Percentiles rank a stretch among this genome's conserved stretches.
These are phyloP conservation scores for Molorchus minor DNA, from an alignment of 2,888 invertebrate species.

Conservation along the genomic window DNA sequence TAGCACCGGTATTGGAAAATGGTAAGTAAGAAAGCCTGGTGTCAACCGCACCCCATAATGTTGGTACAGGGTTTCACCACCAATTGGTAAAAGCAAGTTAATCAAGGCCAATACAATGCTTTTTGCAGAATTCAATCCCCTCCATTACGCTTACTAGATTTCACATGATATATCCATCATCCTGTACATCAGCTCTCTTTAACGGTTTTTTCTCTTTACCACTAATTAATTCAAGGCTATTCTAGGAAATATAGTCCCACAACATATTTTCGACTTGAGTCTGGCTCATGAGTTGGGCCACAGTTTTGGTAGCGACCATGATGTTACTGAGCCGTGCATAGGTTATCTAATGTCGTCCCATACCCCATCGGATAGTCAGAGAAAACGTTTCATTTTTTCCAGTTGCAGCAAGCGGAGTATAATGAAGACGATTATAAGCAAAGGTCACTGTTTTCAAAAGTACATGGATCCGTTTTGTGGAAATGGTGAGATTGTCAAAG, in stretches of 20 bases:
- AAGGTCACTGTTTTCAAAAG: constrained; percentile 64
- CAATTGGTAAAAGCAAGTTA: too few species aligned
- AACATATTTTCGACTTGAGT: constrained; percentile 60
- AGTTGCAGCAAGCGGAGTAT: constrained; percentile 65
- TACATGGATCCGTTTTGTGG: constrained; percentile 65
- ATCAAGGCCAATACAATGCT: too few species aligned
- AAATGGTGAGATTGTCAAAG: constrained; percentile 60
- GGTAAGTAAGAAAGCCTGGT: too few species aligned
- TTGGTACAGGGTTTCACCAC: too few species aligned
- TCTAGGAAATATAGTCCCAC: constrained; percentile 55
- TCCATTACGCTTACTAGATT: too few species aligned
- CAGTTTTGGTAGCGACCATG: constrained; percentile 68
- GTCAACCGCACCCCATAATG: too few species aligned
- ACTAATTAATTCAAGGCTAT: not conserved
- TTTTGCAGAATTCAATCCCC: too few species aligned
- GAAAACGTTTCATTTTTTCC: constrained; percentile 63
- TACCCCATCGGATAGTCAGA: constrained; percentile 57
- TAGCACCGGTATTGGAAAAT: constrained; percentile 19
- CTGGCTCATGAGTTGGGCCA: constrained; percentile 61
- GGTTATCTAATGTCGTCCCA: constrained; percentile 66
- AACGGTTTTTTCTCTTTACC: too few species aligned
- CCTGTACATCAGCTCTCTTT: too few species aligned
- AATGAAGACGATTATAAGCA: constrained; percentile 62
- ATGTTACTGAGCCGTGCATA: constrained; percentile 60
- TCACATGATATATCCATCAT: too few species aligned